Conservation (phyloP, 2,888 invertebrate species). For the Drosophila nigricruria region DNA sequence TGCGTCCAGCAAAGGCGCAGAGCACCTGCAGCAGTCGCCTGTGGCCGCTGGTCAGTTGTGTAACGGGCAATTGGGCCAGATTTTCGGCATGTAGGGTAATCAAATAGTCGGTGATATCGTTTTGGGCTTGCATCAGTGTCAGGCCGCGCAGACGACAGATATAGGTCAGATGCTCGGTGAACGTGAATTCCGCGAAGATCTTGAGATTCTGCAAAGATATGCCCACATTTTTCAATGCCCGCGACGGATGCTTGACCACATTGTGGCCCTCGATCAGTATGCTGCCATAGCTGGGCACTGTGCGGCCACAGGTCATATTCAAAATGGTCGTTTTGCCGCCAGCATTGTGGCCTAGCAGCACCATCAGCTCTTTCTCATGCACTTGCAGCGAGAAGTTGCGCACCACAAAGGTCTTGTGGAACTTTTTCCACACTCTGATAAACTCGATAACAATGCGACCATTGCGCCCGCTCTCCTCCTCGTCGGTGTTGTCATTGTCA, state of each 20-base stretch:
- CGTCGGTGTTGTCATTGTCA: not conserved
- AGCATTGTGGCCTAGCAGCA: constrained; percentile 56
- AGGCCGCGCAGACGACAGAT: constrained; percentile 54
- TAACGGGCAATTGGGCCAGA: not conserved
- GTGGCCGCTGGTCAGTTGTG: constrained; percentile 37
- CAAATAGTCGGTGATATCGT: constrained; percentile 35
- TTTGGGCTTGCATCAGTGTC: not conserved
- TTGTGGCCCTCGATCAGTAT: constrained; percentile 36
- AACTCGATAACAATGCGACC: constrained; percentile 43
- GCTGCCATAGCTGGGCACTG: constrained; percentile 30
- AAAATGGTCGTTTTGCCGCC: constrained; percentile 55
- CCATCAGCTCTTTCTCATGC: constrained; percentile 44
- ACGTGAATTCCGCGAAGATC: constrained; percentile 42
- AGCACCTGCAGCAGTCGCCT: constrained; percentile 42
- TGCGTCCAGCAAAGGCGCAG: constrained; percentile 63
- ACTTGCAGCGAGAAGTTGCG: constrained; percentile 40
- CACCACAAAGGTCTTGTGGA: constrained; percentile 23
- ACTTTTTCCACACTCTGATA: constrained; percentile 48
- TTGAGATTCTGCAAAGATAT: constrained; percentile 11
- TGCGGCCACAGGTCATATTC: constrained; percentile 38
- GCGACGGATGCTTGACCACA: not conserved
- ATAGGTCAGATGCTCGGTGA: constrained; percentile 52
- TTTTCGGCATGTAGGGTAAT: constrained; percentile 17
- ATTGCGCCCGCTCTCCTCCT: not conserved
- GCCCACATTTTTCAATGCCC: constrained; percentile 29